phyloP scores from a whole-genome alignment of 30 jellyfish, hydroid and myxozoan genomes.

The Catostylus mosaicus region DNA sequence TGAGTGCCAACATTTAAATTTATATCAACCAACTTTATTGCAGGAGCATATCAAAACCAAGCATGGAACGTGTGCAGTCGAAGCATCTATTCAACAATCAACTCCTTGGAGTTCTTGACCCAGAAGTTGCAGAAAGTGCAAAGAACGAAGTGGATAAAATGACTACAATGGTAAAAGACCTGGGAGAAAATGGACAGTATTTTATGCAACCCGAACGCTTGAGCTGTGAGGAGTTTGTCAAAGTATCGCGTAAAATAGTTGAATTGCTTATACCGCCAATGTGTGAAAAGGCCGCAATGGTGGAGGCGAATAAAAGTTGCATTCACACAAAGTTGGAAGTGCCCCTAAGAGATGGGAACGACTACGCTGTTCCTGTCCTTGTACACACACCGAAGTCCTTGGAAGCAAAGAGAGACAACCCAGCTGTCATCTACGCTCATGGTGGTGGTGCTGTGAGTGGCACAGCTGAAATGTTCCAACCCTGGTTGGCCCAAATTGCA shows the following conservation, averaged over 20 bases:
- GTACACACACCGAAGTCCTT: conserved; percentile 34
- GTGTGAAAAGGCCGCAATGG: conserved; percentile 1
- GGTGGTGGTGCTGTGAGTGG: conserved; percentile 49
- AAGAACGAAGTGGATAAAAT: neutral
- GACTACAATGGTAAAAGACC: neutral
- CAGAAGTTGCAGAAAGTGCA: neutral
- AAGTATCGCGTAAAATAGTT: neutral
- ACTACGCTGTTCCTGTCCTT: conserved; percentile 34
- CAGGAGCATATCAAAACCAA: too few species aligned
- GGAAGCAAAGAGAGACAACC: conserved; percentile 16
- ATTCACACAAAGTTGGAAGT: conserved; percentile 31
- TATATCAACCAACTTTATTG: too few species aligned
- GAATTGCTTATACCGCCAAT: neutral
- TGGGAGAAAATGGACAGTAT: neutral
- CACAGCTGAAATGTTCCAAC: conserved; percentile 35
- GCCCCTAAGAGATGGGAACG: conserved; percentile 57
- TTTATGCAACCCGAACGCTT: neutral
- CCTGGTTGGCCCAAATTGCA: conserved; percentile 18
- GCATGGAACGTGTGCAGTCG: conserved; percentile 48
- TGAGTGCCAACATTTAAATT: too few species aligned
- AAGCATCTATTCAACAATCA: conserved; percentile 42
- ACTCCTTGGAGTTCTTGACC: conserved; percentile 43
- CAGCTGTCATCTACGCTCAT: conserved; percentile 62
- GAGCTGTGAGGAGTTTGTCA: neutral
- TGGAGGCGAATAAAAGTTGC: conserved; percentile 14